Evolutionary conservation across 2,797 vertebrate genomes (phyloP), one percentile per base, ranked within the genome.

Genomic region (Ara ararauna): DNA sequence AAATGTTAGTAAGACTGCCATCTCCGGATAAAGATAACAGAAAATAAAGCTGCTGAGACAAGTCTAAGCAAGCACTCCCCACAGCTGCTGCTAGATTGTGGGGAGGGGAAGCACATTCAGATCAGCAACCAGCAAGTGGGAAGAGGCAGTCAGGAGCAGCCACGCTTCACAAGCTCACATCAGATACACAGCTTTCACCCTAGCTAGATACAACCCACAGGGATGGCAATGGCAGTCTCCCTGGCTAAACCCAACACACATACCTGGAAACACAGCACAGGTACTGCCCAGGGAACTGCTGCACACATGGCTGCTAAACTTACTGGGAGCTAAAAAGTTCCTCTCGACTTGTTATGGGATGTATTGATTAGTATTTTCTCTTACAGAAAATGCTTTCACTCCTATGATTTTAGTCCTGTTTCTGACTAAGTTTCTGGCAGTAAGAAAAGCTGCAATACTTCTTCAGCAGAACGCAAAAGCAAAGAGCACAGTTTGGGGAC

Each of bases 1-100:
- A 74, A n/a, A 50, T 2, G 11, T 62, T 32, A 66, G 17, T 19
- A n/a, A 80, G 53, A 17, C 11, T 53, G 27, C 34, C 48, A 29
- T 11, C 56, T 65, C 51, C 10, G 2, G n/a, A 38, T 70, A 21
- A 75, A 81, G 45, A 47, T 48, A 5, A 5, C 40, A 17, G 50
- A 83, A 76, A 70, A 36, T 11, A 78, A 45, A 32, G 11, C 26
- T 30, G 47, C 56, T 30, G 24, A 58, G 44, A 53, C 48, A 75
- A 86, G 54, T 54, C 58, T 70, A 86, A 62, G 42, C 60, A 66
- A 76, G 48, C 3, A 2, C 8, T 67, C 40, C 32, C 1, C 66
- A 56, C 50, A 84, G 42, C 47, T 7, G 5, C n/a, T 66, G 2
- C 66, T n/a, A 36, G 38, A 78, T 60, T 0, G 0, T 2, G 34